A percentile compares a stretch with the other conserved stretches of the same genome.
phyloP scores from a whole-genome alignment of 2,113 vertebrate genomes.

The Columba livia region DNA sequence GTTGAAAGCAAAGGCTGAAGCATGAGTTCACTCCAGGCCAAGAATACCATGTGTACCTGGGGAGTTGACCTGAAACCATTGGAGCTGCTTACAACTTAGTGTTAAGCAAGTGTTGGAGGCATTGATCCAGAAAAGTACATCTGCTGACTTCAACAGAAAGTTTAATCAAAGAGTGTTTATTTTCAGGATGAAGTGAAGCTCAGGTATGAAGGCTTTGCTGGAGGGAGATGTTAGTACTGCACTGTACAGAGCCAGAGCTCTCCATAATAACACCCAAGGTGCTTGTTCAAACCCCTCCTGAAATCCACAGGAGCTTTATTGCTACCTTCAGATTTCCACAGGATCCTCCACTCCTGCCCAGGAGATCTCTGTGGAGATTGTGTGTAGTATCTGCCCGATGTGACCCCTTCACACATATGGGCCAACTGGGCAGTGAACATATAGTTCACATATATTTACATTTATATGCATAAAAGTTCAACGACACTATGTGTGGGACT shows the following conservation, averaged over 20 bases:
- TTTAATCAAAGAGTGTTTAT: not conserved
- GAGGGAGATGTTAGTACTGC: not conserved
- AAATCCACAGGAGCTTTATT: not conserved
- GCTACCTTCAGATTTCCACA: not conserved
- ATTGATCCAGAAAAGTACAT: not conserved
- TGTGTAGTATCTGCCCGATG: not conserved
- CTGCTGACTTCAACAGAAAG: not conserved
- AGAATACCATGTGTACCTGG: not conserved
- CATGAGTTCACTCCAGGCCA: not conserved
- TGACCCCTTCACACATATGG: not conserved
- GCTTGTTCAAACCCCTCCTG: not conserved
- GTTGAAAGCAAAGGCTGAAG: not conserved
- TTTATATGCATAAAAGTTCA: not conserved
- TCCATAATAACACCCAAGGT: too few relatives aligned
- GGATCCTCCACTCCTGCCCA: not conserved
- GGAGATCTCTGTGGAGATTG: not conserved
- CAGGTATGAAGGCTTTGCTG: not conserved
- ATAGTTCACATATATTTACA: accelerated
- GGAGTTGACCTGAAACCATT: not conserved
- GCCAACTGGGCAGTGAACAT: not conserved
- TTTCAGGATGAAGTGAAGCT: not conserved
- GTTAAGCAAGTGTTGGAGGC: not conserved
- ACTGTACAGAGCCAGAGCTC: not conserved
- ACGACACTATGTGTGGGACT: not conserved
- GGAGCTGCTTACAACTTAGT: not conserved